phyloP scores from a whole-genome alignment of 2,888 invertebrate genomes.

The Philhelius pedissequus region DNA sequence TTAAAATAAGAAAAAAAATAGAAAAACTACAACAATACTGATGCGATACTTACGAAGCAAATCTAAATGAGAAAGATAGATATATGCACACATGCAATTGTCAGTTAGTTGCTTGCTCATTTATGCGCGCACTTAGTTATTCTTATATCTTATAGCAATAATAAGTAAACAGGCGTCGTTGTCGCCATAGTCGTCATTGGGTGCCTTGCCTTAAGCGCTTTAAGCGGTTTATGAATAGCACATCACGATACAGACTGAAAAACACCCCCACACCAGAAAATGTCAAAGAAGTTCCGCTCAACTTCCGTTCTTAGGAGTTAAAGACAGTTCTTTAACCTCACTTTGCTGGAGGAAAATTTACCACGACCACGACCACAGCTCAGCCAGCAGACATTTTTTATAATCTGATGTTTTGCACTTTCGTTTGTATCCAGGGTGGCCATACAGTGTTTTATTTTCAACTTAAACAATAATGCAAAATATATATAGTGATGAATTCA shows the following conservation, averaged over 20 bases:
- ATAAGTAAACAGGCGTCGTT: conserved; percentile 26
- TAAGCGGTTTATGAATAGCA: conserved; percentile 47
- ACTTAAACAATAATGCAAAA: too few species aligned
- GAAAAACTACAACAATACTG: background rate
- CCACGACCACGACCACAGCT: background rate
- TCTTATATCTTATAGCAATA: conserved; percentile 34
- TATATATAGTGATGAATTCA: too few species aligned
- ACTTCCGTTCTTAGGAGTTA: conserved; percentile 57
- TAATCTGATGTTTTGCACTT: conserved; percentile 62
- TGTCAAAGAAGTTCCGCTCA: conserved; percentile 33
- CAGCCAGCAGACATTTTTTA: conserved; percentile 49
- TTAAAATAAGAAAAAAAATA: background rate
- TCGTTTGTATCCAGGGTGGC: background rate
- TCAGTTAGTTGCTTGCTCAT: conserved; percentile 41
- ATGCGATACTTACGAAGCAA: too few species aligned
- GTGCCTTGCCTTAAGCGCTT: conserved; percentile 17
- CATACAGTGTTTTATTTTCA: too few species aligned
- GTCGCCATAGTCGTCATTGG: background rate
- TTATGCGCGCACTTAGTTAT: conserved; percentile 40
- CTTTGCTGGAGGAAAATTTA: conserved; percentile 12
- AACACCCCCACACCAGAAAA: conserved; percentile 15
- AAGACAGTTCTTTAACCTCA: conserved; percentile 65
- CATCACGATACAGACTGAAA: background rate
- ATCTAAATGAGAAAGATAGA: conserved; percentile 30
- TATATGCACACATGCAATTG: background rate